These are phyloP conservation scores for Ectemnius lituratus DNA, from an alignment of 2,888 invertebrate genomes.

Conservation along the genomic window DNA sequence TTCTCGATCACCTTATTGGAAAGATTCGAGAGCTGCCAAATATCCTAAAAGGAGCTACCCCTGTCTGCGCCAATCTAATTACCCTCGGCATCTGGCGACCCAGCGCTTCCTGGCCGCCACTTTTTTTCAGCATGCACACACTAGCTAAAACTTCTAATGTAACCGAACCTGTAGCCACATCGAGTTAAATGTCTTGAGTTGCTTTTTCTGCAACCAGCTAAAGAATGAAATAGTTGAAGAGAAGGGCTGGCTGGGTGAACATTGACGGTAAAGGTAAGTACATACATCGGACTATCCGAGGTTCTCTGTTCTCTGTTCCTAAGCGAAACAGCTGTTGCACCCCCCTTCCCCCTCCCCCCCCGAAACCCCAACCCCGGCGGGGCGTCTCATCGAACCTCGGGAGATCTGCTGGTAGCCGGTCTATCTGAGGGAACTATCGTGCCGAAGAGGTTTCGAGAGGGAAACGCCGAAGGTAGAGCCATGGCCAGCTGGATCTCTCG, in stretches of 20 bases:
- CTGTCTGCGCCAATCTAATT: conserved; percentile 61
- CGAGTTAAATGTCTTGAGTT: too few relatives aligned
- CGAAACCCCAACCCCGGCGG: conserved; percentile 13
- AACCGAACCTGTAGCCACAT: conserved; percentile 18
- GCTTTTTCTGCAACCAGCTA: too few relatives aligned
- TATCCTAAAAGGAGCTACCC: conserved; percentile 54
- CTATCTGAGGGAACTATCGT: conserved; percentile 62
- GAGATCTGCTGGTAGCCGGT: conserved; percentile 56
- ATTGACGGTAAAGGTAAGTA: too few relatives aligned
- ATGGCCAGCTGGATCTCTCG: conserved; percentile 56
- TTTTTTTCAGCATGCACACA: conserved; percentile 33
- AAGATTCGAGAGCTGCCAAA: conserved; percentile 43
- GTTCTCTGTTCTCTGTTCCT: conserved; percentile 33
- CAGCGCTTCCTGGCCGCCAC: conserved; percentile 39
- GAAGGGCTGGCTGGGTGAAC: too few relatives aligned
- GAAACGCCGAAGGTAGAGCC: conserved; percentile 46
- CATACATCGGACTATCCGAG: too few relatives aligned
- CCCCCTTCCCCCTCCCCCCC: conserved; percentile 29
- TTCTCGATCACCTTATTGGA: too few relatives aligned
- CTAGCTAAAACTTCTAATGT: conserved; percentile 31
- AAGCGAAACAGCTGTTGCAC: conserved; percentile 61
- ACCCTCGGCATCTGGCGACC: conserved; percentile 63
- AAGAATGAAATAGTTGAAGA: too few relatives aligned
- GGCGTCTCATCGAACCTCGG: conserved; percentile 43
- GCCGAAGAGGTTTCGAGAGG: conserved; percentile 58